phyloP scores from a whole-genome alignment of 92 coral and sea anemone species.

The Epizoanthus ramosus region DNA sequence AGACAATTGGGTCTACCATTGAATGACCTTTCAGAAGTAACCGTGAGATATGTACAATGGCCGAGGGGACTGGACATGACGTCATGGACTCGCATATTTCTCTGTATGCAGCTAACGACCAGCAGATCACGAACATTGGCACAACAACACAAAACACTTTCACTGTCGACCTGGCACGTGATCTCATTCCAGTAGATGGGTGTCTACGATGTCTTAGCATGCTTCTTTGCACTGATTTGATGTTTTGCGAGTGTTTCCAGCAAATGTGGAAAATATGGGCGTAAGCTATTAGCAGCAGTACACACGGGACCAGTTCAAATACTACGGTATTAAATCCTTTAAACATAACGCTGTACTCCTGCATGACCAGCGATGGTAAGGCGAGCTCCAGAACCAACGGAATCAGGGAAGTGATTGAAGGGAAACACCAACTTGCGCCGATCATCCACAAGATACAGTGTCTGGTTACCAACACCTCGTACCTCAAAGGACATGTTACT shows the following conservation, averaged over 20 bases:
- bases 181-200: slow-evolving; percentile 13
- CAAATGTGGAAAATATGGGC: slow-evolving; percentile 62
- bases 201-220: slow-evolving; percentile 21
- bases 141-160: slow-evolving; percentile 64
- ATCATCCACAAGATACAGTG: slow-evolving; percentile 44
- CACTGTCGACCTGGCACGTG: slow-evolving; percentile 51
- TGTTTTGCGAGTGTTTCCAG: slow-evolving; percentile 54
- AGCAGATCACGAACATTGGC: slow-evolving; percentile 65
- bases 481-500: slow-evolving; percentile 54
- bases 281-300: slow-evolving; percentile 50
- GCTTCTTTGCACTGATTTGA: slow-evolving; percentile 46
- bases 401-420: slow-evolving; percentile 33
- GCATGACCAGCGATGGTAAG: slow-evolving; percentile 10
- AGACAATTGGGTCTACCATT: slow-evolving; percentile 71
- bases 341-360: slow-evolving; percentile 22
- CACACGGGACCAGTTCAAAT: slow-evolving; percentile 56
- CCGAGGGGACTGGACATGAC: slow-evolving; percentile 45
- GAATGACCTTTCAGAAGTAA: slow-evolving; percentile 72
- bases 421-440: slow-evolving; percentile 57
- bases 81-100: slow-evolving; percentile 42
- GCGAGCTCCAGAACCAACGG: slow-evolving; percentile 27
- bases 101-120: slow-evolving; percentile 61
- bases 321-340: slow-evolving; percentile 41
- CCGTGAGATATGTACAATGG: slow-evolving; percentile 58
- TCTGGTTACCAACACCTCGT: slow-evolving; percentile 40